A percentile compares a stretch with the other conserved stretches of the same genome.
These are phyloP conservation scores for Phanerotoma sp. DNA, from an alignment of 2,888 invertebrate genomes.

Conservation along the genomic window DNA sequence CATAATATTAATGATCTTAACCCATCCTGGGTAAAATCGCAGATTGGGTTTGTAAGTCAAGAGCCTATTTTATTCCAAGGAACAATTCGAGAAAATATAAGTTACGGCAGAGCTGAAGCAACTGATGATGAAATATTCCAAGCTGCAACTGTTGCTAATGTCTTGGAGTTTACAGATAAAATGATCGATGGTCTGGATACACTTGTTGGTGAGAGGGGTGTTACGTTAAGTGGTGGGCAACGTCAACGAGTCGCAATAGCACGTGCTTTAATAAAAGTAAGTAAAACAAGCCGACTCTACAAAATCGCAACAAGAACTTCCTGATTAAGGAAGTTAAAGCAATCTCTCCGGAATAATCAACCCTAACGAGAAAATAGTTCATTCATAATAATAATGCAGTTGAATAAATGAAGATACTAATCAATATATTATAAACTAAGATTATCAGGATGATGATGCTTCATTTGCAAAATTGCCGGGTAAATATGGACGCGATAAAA, in stretches of 20 bases:
- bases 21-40: constrained; percentile 80
- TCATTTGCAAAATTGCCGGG: too few species aligned
- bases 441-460: too few species aligned
- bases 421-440: too few species aligned
- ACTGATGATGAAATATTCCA: constrained; percentile 62
- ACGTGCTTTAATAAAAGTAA: constrained; percentile 83
- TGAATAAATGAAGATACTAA: too few species aligned
- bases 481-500: too few species aligned
- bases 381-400: too few species aligned
- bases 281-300: too few species aligned
- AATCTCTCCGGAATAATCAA: too few species aligned
- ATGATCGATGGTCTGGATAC: constrained; percentile 77
- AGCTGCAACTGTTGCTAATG: constrained; percentile 82
- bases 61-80: constrained; percentile 93
- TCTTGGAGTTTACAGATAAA: constrained; percentile 73
- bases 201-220: constrained; percentile 85
- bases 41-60: constrained; percentile 87
- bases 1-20: constrained; percentile 73
- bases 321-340: too few species aligned
- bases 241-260: constrained; percentile 93
- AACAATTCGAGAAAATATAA: constrained; percentile 85
- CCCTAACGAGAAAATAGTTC: too few species aligned
- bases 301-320: too few species aligned
- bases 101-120: constrained; percentile 74
- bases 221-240: constrained; percentile 90